These are phyloP conservation scores for Ceratitis capitata DNA, from an alignment of 1,140 invertebrate species.

Conservation along the genomic window DNA sequence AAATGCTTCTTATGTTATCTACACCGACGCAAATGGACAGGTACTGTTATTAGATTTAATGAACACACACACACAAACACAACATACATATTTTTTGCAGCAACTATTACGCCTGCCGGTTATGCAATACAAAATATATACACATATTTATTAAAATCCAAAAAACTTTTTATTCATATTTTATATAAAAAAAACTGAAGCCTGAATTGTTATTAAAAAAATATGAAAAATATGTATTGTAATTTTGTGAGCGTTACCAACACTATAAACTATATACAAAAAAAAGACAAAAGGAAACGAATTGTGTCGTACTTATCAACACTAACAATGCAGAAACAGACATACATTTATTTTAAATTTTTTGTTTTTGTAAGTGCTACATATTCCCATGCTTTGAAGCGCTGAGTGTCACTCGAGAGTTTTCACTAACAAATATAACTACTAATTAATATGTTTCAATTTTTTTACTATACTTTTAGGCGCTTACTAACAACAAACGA, in stretches of 20 bases:
- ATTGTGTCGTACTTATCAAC: neutral
- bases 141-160: neutral
- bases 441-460: neutral
- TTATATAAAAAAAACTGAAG: neutral
- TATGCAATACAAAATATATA: neutral
- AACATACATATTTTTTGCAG: constrained; percentile 29
- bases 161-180: neutral
- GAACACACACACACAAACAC: constrained; percentile 36
- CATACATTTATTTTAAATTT: neutral
- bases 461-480: constrained; percentile 32
- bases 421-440: neutral
- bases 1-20: constrained; percentile 92
- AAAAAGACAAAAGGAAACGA: too few species aligned
- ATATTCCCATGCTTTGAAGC: neutral
- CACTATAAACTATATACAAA: neutral
- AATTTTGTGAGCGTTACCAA: neutral
- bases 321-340: neutral
- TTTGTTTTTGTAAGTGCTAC: neutral
- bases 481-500: constrained; percentile 19
- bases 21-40: constrained; percentile 95
- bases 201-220: neutral
- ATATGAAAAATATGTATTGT: neutral
- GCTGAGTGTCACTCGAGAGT: neutral
- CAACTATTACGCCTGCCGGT: neutral
- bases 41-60: constrained; percentile 68